Base-by-base conservation (phyloP, 2,888 invertebrate genomes). In the Xestia rhomboidea region DNA sequence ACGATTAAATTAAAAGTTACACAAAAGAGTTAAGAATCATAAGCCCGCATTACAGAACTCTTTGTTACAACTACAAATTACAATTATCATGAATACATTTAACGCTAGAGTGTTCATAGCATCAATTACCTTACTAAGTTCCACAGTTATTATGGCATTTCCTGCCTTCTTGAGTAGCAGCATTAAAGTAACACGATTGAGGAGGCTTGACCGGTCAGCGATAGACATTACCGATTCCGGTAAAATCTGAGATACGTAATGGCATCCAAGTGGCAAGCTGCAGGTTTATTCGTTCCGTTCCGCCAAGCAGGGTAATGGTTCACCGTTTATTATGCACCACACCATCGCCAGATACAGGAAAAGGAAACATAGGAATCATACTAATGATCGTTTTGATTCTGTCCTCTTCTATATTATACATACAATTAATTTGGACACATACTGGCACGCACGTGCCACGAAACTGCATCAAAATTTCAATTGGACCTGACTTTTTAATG, bases 291-390 rank as follows among this genome's bases (percentile, higher is more conserved):
- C 92, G 94, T 94, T 94, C 92, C 94, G 93, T 93, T 93, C 92
- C 92, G 92, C 86, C 90, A 90, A 92, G 87, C 90, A 88, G 88
- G 86, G 90, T 91, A 90, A 90, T 89, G 89, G 88, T 89, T 84
- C 83, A 87, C 87, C 87, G 89, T 92, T 92, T 92, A 88, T 90
- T 93, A 94, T 94, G 93, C 93, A 93, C 88, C 86, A 87, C 89
- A 88, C 82, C 84, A 82, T 78, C 82, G 76, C 70, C 84, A 89
- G 89, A 84, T 90, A 89, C 92, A 92, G 94, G 92, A 93, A 94
- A 90, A 91, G 94, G 93, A 92, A 93, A 90, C 90, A 83, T 87
- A 90, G 87, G 90, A 89, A 90, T 90, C 91, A 91, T 91, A 90
- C 89, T 93, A 93, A 92, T 92, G 91, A 90, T 84, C 68, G 72